Conservation (phyloP, 2,113 vertebrate genomes). For the Hucho hucho region DNA sequence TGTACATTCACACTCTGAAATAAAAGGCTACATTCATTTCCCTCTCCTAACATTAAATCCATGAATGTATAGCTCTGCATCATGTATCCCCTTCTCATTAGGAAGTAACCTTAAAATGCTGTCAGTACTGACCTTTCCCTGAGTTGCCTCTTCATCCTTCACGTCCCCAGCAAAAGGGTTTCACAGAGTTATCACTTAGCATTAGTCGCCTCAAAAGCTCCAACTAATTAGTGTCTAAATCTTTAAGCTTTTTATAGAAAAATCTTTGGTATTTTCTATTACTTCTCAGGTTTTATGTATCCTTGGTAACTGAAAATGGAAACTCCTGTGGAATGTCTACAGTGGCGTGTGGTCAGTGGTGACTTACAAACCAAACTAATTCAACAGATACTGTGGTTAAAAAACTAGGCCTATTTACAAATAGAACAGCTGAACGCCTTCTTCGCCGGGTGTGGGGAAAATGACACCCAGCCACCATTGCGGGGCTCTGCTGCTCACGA, state of each 20-base stretch:
- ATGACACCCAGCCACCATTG: too few relatives aligned
- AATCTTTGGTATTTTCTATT: not conserved
- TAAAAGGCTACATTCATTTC: constrained; percentile 18
- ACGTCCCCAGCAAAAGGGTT: constrained; percentile 21
- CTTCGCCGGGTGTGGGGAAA: too few relatives aligned
- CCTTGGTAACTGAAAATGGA: not conserved
- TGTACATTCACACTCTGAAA: constrained; percentile 5
- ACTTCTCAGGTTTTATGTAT: not conserved
- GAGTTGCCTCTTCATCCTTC: constrained; percentile 18
- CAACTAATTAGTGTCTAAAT: constrained; percentile 48
- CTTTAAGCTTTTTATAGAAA: constrained; percentile 17
- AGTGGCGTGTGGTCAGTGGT: too few relatives aligned
- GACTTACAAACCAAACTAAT: too few relatives aligned
- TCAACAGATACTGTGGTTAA: too few relatives aligned
- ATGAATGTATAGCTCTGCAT: not conserved
- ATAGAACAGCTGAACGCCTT: too few relatives aligned
- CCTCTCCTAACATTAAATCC: constrained; percentile 25
- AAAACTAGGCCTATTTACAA: too few relatives aligned
- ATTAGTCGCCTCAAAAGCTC: constrained; percentile 33
- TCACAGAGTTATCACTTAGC: constrained; percentile 40
- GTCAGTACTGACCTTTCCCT: constrained; percentile 57
- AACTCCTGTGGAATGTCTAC: too few relatives aligned
- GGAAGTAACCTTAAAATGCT: constrained; percentile 44
- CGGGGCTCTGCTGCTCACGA: too few relatives aligned
- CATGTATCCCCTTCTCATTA: constrained; percentile 37